Evolutionary conservation across 35 echinoderm and acorn worm genomes (phyloP).

Genomic region (Apostichopus californicus): DNA sequence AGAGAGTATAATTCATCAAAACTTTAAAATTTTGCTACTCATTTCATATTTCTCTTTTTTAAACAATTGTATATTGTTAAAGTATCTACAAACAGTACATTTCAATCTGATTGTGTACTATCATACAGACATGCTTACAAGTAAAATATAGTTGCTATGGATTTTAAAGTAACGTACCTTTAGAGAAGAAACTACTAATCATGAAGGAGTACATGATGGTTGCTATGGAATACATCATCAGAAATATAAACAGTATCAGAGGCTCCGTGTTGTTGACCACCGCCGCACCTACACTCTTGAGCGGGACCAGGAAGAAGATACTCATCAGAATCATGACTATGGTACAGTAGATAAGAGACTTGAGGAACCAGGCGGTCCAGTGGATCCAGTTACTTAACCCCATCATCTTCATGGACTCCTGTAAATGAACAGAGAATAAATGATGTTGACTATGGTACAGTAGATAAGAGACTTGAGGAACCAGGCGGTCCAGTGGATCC

Average conservation of each 20-base stretch:
- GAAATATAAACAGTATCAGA: slow-evolving; percentile 76
- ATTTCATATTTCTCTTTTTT: too few relatives aligned
- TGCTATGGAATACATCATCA: slow-evolving; percentile 74
- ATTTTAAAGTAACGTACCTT: slow-evolving; percentile 62
- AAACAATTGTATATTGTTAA: too few relatives aligned
- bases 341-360: slow-evolving; percentile 77
- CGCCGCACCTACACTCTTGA: slow-evolving; percentile 66
- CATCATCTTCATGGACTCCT: slow-evolving; percentile 99
- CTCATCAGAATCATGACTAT: slow-evolving; percentile 84
- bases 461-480: slow-evolving; percentile 81
- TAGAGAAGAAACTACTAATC: slow-evolving; percentile 86
- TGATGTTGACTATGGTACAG: slow-evolving; percentile 69
- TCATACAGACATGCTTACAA: too few relatives aligned
- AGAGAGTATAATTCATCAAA: too few relatives aligned
- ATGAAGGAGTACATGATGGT: slow-evolving; percentile 84
- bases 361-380: slow-evolving; percentile 92
- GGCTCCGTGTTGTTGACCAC: slow-evolving; percentile 83
- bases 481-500: slow-evolving; percentile 95
- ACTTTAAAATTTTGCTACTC: too few relatives aligned
- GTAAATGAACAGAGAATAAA: not conserved
- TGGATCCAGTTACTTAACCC: slow-evolving; percentile 96
- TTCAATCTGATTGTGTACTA: too few relatives aligned
- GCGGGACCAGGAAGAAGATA: slow-evolving; percentile 72
- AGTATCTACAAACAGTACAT: too few relatives aligned
- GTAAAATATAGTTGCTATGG: not conserved